Percentiles rank a stretch among this genome's conserved stretches.
phyloP scores from a whole-genome alignment of 2,797 vertebrate genomes.

The Anniella stebbinsi region DNA sequence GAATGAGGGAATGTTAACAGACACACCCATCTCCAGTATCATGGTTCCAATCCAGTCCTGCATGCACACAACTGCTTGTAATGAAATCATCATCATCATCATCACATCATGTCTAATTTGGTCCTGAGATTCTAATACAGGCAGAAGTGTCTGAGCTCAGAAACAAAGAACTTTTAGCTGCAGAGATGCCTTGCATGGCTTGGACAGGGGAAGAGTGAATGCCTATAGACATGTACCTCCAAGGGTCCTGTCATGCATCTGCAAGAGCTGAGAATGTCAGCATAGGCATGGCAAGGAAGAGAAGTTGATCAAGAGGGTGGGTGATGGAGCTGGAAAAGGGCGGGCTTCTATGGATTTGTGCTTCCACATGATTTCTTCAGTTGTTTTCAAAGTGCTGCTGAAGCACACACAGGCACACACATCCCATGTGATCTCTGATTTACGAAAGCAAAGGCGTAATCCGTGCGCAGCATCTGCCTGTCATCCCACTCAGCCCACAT shows the following conservation, averaged over 20 bases:
- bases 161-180: background rate
- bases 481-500: conserved; percentile 48
- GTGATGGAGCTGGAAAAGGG: background rate
- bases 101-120: background rate
- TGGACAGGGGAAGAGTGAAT: background rate
- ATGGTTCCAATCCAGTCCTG: background rate
- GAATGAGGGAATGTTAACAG: background rate
- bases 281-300: conserved; percentile 1
- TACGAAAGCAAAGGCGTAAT: conserved; percentile 68
- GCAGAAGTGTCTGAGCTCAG: background rate
- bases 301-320: conserved; percentile 43
- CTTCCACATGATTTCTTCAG: conserved; percentile 77
- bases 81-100: background rate
- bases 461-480: conserved; percentile 34
- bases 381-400: conserved; percentile 69
- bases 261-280: conserved; percentile 23
- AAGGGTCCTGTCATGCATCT: conserved; percentile 25
- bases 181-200: conserved; percentile 30
- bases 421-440: conserved; percentile 76
- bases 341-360: conserved; percentile 52
- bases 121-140: background rate
- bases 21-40: too few species aligned
- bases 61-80: background rate
- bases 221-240: background rate
- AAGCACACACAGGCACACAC: conserved; percentile 34